Percentiles rank a stretch among this genome's conserved stretches.
Conservation (phyloP, 1,140 invertebrate genomes). For the Ephestia elutella region DNA sequence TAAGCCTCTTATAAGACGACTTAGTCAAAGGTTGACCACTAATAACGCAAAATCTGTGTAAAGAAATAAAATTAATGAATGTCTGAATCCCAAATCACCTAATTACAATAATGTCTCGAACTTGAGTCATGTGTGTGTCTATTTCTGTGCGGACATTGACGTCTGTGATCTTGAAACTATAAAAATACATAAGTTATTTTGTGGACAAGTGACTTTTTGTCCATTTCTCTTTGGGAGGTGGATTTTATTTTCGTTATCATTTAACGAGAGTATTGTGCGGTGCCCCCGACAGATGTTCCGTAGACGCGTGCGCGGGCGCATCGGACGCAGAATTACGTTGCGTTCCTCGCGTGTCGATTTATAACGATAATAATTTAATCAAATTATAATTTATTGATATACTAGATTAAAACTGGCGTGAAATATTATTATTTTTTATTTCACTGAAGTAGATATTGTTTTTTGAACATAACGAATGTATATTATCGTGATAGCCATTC, state of each 20-base stretch:
- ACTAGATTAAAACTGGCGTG: background rate
- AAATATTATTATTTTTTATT: too few relatives aligned
- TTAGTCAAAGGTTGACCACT: too few relatives aligned
- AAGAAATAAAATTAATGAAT: background rate
- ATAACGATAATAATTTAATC: constrained; percentile 14
- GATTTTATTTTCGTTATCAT: constrained; percentile 70
- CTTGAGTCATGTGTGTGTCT: constrained; percentile 1
- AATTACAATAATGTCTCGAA: background rate
- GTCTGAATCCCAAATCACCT: background rate
- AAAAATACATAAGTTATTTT: constrained; percentile 8
- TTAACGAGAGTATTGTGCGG: constrained; percentile 45
- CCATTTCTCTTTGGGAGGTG: constrained; percentile 48
- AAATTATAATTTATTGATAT: too few relatives aligned
- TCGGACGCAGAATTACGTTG: constrained; percentile 32
- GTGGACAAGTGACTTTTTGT: constrained; percentile 28
- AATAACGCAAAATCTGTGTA: too few relatives aligned
- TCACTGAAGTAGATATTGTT: too few relatives aligned
- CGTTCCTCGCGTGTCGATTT: constrained; percentile 48
- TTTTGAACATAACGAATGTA: too few relatives aligned
- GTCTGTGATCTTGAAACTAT: constrained; percentile 8
- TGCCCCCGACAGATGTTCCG: constrained; percentile 41
- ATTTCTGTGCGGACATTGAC: constrained; percentile 7
- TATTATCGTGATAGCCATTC: too few relatives aligned
- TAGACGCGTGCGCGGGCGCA: constrained; percentile 44
- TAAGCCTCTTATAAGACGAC: too few relatives aligned